Conservation (phyloP, 1,140 invertebrate genomes). For the Euglossa dilemma region DNA sequence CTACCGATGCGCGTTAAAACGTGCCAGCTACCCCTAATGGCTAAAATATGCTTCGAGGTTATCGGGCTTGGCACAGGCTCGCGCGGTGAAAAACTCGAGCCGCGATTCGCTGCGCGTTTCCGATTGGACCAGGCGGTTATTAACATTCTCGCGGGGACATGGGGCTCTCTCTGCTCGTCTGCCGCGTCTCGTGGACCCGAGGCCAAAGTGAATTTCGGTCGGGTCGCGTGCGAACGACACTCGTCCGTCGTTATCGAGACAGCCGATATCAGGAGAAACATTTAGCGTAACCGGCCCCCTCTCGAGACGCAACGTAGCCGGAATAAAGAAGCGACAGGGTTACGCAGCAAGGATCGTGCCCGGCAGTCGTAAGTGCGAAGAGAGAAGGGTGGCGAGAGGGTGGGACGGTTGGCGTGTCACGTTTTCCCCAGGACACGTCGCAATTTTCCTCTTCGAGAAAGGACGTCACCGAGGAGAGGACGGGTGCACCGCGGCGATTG, state of each 20-base stretch:
- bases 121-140: constrained; percentile 14
- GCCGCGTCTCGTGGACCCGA: neutral
- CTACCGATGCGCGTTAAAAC: constrained; percentile 11
- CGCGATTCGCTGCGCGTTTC: neutral
- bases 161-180: no score
- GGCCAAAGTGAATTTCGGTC: constrained; percentile 11
- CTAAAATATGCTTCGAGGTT: constrained; percentile 42
- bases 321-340: constrained; percentile 43
- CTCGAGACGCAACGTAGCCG: constrained; percentile 34
- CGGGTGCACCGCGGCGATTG: constrained; percentile 46
- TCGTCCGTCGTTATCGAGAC: constrained; percentile 43
- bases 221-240: constrained; percentile 16
- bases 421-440: constrained; percentile 61
- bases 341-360: constrained; percentile 47
- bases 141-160: constrained; percentile 1
- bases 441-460: constrained; percentile 68
- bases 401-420: constrained; percentile 48
- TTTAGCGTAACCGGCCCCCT: constrained; percentile 42
- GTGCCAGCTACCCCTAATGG: constrained; percentile 28
- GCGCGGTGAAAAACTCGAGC: neutral
- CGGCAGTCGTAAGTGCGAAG: constrained; percentile 6
- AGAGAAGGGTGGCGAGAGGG: neutral
- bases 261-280: constrained; percentile 45
- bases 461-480: constrained; percentile 27
- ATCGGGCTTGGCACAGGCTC: constrained; percentile 17